Evolutionary conservation across 2,113 vertebrate genomes (phyloP), one percentile per base, ranked within the genome.

Genomic region (Corydoras sp.): DNA sequence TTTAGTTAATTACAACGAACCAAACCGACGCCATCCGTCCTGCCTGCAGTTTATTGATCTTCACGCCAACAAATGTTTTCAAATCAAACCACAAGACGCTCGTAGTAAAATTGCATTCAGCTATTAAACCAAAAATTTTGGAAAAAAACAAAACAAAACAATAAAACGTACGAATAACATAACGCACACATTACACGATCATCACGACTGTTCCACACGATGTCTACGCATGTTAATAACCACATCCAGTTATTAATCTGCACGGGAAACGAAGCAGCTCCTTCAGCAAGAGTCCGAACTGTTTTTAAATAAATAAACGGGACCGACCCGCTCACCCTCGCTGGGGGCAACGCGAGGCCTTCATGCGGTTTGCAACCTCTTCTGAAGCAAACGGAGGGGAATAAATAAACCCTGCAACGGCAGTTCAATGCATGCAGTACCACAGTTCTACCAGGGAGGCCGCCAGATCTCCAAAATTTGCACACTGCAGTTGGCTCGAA

Each of bases 231-330:
- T 10, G 51, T 78, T 61, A n/a, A 75, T 76, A 64, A 65, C 68
- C 65, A 76, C 76, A 88, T 89, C 89, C 89, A 89, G 89, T 91
- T 87, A 76, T 74, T 62, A 72, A 71, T 71, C 69, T 63, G 76
- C 62, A 48, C 58, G 58, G 62, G 56, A 54, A 67, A 63, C 59
- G 18, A 68, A 15, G 18, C n/a, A 4, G 13, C 12, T 74, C 15
- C 66, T 68, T 58, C 68, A 55, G 3, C 15, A 31, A 61, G 32
- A 18, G 8, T 60, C 68, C 35, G 30, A 65, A n/a, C 50, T 30
- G 29, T 71, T 66, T n/a, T 3, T 4, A 15, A n/a, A 56, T n/a
- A 56, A 56, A 66, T 53, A 14, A 53, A 53, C 51, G 3, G 13
- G 10, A 53, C 10, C 3, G 3, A 53, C 7, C 35, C 35, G 35